Base-by-base conservation (phyloP, 2,888 invertebrate genomes). In the Dicranocentrus wangi region DNA sequence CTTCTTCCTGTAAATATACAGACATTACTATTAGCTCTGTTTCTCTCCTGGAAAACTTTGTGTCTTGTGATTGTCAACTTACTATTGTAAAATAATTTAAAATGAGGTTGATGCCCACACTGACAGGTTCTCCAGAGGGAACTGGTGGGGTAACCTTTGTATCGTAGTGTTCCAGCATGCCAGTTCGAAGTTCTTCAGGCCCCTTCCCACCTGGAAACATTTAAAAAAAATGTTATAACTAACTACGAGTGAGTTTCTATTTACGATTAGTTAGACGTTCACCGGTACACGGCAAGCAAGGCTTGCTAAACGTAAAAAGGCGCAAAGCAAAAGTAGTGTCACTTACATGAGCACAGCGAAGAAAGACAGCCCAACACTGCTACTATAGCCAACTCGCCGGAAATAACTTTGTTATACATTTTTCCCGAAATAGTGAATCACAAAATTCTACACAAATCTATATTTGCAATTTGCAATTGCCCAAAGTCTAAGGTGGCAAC, bases 21-120 rank as follows among this genome's bases (percentile, higher is more conserved):
- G 39, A 39, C 5, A 39, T 39, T 39, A 39, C 7, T 39, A 39
- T 5, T 39, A 39, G 39, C 39, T 8, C 39, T 39, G 7, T 8
- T 39, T 39, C 39, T 39, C 13, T 39, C 13, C 39, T 8, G n/a
- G n/a, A n/a, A n/a, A n/a, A n/a, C n/a, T n/a, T n/a, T n/a, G n/a
- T n/a, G n/a, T n/a, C n/a, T n/a, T n/a, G n/a, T n/a, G n/a, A n/a
- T n/a, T n/a, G n/a, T n/a, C n/a, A n/a, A 19, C 21, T 55, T 82
- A 86, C 86, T 42, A 86, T 32, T 8, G 72, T 71, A 53, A 86
- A 85, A 65, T 86, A 76, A 47, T 82, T 85, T 3, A 86, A 68
- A n/a, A 81, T 84, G 69, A 86, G 76, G 7, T 83, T 82, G 25
- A 86, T 69, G 0, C 43, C 51, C 17, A 86, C 79, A 13, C 55